Evolutionary conservation across 1,140 invertebrate species (phyloP).

Genomic region (Phthorimaea operculella): DNA sequence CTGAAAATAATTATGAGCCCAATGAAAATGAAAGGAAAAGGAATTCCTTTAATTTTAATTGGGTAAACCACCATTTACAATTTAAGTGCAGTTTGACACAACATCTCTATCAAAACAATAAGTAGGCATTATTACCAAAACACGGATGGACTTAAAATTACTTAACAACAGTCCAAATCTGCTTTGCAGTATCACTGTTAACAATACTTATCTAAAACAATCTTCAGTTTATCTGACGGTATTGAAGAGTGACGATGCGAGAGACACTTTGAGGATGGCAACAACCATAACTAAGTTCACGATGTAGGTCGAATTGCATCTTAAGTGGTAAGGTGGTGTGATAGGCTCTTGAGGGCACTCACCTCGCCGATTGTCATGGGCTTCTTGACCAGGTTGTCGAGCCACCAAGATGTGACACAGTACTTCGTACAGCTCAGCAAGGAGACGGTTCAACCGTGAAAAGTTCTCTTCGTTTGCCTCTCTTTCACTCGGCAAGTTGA

Average conservation of each 20-base stretch:
- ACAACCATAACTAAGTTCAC: slow-evolving; percentile 65
- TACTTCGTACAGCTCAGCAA: slow-evolving; percentile 64
- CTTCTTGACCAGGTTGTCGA: slow-evolving; percentile 56
- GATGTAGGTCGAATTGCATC: slow-evolving; percentile 68
- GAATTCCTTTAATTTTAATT: slow-evolving; percentile 30
- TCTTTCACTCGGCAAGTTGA: slow-evolving; percentile 64
- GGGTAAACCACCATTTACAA: slow-evolving; percentile 57
- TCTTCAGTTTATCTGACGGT: slow-evolving; percentile 64
- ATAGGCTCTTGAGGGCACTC: slow-evolving; percentile 61
- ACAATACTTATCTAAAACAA: slow-evolving; percentile 59
- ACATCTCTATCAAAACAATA: slow-evolving; percentile 41
- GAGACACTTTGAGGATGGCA: slow-evolving; percentile 61
- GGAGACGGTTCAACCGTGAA: slow-evolving; percentile 64
- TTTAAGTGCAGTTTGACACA: slow-evolving; percentile 67
- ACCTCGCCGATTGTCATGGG: slow-evolving; percentile 59
- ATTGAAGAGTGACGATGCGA: slow-evolving; percentile 63
- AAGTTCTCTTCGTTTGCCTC: slow-evolving; percentile 65
- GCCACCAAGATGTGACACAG: slow-evolving; percentile 64
- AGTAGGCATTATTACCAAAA: slow-evolving; percentile 29
- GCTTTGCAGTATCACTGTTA: slow-evolving; percentile 63
- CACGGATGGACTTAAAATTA: slow-evolving; percentile 62
- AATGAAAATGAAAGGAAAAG: slow-evolving; percentile 23
- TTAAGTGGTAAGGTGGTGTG: slow-evolving; percentile 66
- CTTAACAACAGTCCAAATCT: slow-evolving; percentile 62
- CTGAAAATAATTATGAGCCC: slow-evolving; percentile 13